phyloP scores from a whole-genome alignment of 2,888 invertebrate genomes.

The Pyrochroa serraticornis region DNA sequence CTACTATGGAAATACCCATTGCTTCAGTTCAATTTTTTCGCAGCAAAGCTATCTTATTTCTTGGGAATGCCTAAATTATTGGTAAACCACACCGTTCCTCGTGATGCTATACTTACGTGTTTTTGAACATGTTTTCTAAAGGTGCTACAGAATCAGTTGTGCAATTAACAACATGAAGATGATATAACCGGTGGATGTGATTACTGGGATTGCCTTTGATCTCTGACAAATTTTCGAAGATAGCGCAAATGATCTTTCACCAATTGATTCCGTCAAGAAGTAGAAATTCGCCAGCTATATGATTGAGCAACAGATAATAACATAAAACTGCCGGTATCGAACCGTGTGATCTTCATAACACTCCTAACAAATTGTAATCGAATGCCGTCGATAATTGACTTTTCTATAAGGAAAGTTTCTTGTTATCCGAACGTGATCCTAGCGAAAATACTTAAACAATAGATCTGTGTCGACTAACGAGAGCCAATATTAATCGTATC shows the following conservation, averaged over 20 bases:
- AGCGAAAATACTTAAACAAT: not conserved
- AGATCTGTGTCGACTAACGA: no score
- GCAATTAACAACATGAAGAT: no score
- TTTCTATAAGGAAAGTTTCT: slow-evolving; percentile 4
- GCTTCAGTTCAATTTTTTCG: no score
- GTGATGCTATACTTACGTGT: no score
- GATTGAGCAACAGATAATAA: slow-evolving; percentile 8
- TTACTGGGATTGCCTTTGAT: not conserved
- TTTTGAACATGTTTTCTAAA: no score
- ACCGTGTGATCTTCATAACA: slow-evolving; percentile 1
- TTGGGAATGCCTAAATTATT: no score
- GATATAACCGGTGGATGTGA: not conserved
- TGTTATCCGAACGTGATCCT: slow-evolving; percentile 2
- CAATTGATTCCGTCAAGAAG: slow-evolving; percentile 1
- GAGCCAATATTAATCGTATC: no score
- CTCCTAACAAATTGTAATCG: slow-evolving; percentile 6
- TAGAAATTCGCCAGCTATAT: slow-evolving; percentile 2
- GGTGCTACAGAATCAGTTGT: no score
- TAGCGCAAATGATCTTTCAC: not conserved
- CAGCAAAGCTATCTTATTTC: no score
- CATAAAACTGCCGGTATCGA: not conserved
- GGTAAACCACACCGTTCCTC: no score
- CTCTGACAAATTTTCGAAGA: no score
- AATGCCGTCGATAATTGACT: slow-evolving; percentile 7
- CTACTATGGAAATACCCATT: no score